Base-by-base conservation (phyloP, 2,797 vertebrate genomes). In the Dendrocincla tyrannina region DNA sequence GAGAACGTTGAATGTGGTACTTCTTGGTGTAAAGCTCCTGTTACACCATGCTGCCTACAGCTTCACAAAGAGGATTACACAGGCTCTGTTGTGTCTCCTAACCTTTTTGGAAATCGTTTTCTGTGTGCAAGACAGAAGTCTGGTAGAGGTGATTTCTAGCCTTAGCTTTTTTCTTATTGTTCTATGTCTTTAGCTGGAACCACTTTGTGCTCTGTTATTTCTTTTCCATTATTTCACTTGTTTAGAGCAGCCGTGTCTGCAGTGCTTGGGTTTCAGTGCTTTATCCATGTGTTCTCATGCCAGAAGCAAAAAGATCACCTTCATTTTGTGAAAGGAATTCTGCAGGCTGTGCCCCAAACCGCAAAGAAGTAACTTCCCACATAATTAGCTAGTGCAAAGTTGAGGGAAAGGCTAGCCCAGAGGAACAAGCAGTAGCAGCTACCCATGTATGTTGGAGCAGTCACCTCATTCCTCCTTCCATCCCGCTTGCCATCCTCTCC, bases 11-110 rank as follows among this genome's bases (percentile, higher is more conserved):
- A 90, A 76, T 52, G 42, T 89, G 64, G 41, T 47, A 18, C 46
- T 82, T 77, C 37, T 75, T 16, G 1, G 60, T 77, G 78, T 82
- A 88, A 94, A 95, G 91, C 92, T 96, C 60, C 74, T 94, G 42
- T 93, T 96, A 69, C 60, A 69, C 70, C 52, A 7, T 1, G 11
- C 74, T 94, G 60, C n/a, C 67, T 94, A 10, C 37, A 89, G 47
- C 41, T 20, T 80, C n/a, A 62, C 63, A 69, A 93, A 95, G 93
- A 91, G 69, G 88, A 95, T 95, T 93, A 92, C 69, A 85, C 2
- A 3, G 66, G 55, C 50, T 78, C 42, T 95, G 32, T 75, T 89
- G 28, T 73, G 25, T 70, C 49, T 84, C 22, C 52, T 88, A 33
- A 81, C 64, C 56, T 70, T 89, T 89, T 75, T 53, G 56, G 37